Conservation (phyloP, 2,113 vertebrate genomes). For the Dendropsophus ebraccatus region DNA sequence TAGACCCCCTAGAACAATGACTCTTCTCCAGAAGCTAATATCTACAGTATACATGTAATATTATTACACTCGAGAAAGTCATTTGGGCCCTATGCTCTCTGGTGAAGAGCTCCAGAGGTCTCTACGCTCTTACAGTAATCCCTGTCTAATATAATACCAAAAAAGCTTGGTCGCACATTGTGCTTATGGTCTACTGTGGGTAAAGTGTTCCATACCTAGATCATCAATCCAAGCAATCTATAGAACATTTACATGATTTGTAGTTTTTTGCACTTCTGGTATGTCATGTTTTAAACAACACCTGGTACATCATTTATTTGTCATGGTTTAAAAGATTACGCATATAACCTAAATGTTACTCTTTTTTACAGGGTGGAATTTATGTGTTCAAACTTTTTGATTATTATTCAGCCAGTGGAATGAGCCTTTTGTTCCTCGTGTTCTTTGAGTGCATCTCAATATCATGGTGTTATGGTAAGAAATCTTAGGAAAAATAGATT, state of each 20-base stretch:
- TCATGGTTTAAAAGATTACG: neutral
- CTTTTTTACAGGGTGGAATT: conserved; percentile 80
- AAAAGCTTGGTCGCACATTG: too few relatives aligned
- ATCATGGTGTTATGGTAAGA: conserved; percentile 88
- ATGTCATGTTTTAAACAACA: neutral
- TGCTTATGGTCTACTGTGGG: too few relatives aligned
- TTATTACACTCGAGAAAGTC: too few relatives aligned
- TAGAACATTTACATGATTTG: too few relatives aligned
- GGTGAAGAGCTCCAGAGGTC: too few relatives aligned
- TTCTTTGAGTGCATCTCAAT: conserved; percentile 92
- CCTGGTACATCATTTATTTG: neutral
- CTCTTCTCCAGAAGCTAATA: neutral
- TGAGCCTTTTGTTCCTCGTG: conserved; percentile 89
- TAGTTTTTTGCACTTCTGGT: neutral
- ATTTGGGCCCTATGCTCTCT: too few relatives aligned
- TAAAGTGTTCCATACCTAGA: too few relatives aligned
- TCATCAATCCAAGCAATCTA: too few relatives aligned
- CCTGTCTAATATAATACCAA: too few relatives aligned
- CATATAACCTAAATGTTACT: neutral
- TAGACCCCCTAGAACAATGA: neutral
- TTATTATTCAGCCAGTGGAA: conserved; percentile 92
- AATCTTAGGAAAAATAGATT: too few relatives aligned
- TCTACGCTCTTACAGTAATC: too few relatives aligned
- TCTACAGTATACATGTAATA: too few relatives aligned
- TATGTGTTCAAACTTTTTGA: conserved; percentile 94